Percentiles rank a stretch among this genome's conserved stretches.
phyloP scores from a whole-genome alignment of 2,888 invertebrate species.

The Cataglyphis altisquamis region DNA sequence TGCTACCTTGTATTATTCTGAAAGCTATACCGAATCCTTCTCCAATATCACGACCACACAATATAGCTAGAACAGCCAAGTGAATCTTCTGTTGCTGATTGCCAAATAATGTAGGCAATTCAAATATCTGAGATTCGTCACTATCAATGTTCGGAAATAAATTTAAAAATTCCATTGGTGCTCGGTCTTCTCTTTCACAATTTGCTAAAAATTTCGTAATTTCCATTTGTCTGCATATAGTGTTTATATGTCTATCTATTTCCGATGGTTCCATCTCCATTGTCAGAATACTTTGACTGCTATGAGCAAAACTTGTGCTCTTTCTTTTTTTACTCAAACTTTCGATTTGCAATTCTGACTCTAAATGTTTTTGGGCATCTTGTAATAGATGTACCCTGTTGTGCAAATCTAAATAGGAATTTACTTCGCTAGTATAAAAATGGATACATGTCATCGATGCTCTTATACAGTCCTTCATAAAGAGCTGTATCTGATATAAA shows the following conservation, averaged over 20 bases:
- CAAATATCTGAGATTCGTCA: slow-evolving; percentile 69
- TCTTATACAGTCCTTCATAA: slow-evolving; percentile 91
- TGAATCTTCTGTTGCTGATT: slow-evolving; percentile 90
- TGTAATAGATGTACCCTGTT: slow-evolving; percentile 87
- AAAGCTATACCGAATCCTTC: slow-evolving; percentile 91
- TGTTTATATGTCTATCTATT: slow-evolving; percentile 93
- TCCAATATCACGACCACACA: slow-evolving; percentile 90
- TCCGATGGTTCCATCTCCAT: slow-evolving; percentile 91
- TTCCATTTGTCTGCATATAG: slow-evolving; percentile 93
- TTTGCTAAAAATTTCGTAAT: slow-evolving; percentile 91
- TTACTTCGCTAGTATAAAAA: slow-evolving; percentile 90
- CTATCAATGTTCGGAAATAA: slow-evolving; percentile 79
- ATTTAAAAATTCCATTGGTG: slow-evolving; percentile 76
- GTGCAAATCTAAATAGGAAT: slow-evolving; percentile 88
- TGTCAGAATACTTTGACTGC: slow-evolving; percentile 85
- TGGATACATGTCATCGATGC: slow-evolving; percentile 93
- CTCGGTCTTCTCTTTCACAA: slow-evolving; percentile 88
- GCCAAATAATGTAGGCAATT: slow-evolving; percentile 91
- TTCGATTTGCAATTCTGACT: slow-evolving; percentile 87
- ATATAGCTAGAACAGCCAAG: slow-evolving; percentile 90
- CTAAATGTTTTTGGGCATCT: slow-evolving; percentile 90
- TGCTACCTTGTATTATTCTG: slow-evolving; percentile 87
- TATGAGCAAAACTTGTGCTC: slow-evolving; percentile 66
- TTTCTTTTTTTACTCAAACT: slow-evolving; percentile 76
- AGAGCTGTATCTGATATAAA: slow-evolving; percentile 91